A percentile compares a stretch with the other conserved stretches of the same genome.
Conservation (phyloP, 2,113 vertebrate species). For the Grallaria varia region DNA sequence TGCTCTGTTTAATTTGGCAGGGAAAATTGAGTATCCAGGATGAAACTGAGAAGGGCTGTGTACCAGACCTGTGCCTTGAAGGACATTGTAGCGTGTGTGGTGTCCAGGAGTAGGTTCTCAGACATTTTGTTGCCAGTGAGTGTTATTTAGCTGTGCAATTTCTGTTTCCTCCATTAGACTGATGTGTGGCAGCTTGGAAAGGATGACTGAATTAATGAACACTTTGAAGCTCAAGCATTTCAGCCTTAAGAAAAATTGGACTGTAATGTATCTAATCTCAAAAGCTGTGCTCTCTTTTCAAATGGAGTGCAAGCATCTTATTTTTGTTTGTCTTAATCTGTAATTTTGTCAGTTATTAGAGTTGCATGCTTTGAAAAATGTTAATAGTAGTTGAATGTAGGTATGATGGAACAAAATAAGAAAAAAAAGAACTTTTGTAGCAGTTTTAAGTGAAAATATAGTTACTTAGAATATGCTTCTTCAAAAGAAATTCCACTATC, state of each 20-base stretch:
- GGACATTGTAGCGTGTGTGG: accelerated
- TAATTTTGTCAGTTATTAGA: neutral
- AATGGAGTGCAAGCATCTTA: neutral
- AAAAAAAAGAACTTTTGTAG: neutral
- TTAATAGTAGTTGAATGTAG: neutral
- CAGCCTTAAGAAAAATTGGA: neutral
- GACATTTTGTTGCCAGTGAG: neutral
- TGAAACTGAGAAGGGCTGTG: neutral
- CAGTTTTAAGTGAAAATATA: neutral
- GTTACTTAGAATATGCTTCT: neutral
- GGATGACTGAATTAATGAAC: neutral
- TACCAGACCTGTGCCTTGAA: neutral
- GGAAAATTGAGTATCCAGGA: neutral
- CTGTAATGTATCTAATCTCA: neutral
- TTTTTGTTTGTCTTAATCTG: neutral
- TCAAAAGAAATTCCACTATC: neutral
- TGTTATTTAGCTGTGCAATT: neutral
- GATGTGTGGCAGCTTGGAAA: neutral
- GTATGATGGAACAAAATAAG: neutral
- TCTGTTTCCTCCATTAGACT: neutral
- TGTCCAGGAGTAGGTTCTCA: neutral
- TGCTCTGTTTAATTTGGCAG: slow-evolving; percentile 26
- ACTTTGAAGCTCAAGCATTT: neutral
- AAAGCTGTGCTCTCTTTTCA: neutral
- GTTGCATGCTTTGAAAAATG: neutral